Evolutionary conservation across 2,113 vertebrate species (phyloP).

Genomic region (Rhagologus leucostigma): DNA sequence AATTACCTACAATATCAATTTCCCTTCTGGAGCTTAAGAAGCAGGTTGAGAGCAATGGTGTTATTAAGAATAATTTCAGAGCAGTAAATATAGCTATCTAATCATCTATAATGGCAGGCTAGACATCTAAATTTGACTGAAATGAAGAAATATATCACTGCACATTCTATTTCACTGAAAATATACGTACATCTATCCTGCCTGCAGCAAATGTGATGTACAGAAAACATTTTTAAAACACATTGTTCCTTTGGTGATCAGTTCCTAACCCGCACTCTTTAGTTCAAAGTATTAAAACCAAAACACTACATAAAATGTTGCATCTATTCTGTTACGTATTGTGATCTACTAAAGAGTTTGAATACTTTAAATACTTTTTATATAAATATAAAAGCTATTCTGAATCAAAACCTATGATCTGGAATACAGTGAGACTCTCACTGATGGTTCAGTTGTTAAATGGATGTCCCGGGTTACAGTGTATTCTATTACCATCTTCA

Average conservation of each 20-base stretch:
- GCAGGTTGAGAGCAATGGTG: not conserved
- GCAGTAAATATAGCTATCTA: slow-evolving; percentile 5
- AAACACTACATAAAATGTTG: not conserved
- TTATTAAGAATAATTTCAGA: slow-evolving; percentile 29
- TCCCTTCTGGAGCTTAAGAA: not conserved
- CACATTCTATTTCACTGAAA: not conserved
- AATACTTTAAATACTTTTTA: not conserved
- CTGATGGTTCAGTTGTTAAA: not conserved
- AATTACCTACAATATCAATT: slow-evolving; percentile 3
- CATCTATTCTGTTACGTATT: not conserved
- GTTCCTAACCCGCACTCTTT: not conserved
- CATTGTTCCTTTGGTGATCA: not conserved
- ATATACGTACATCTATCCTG: not conserved
- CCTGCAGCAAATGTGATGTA: not conserved
- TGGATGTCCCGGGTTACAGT: no score
- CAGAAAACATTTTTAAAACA: not conserved
- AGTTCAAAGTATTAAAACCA: not conserved
- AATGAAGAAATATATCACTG: not conserved
- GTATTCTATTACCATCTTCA: no score
- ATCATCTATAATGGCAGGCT: not conserved
- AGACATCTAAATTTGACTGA: slow-evolving; percentile 1
- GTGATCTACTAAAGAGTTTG: not conserved
- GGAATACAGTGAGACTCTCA: not conserved
- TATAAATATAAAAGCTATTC: not conserved
- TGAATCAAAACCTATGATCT: not conserved